Base-by-base conservation (phyloP, 2,797 vertebrate species). In the Tiaroga cobitis region DNA sequence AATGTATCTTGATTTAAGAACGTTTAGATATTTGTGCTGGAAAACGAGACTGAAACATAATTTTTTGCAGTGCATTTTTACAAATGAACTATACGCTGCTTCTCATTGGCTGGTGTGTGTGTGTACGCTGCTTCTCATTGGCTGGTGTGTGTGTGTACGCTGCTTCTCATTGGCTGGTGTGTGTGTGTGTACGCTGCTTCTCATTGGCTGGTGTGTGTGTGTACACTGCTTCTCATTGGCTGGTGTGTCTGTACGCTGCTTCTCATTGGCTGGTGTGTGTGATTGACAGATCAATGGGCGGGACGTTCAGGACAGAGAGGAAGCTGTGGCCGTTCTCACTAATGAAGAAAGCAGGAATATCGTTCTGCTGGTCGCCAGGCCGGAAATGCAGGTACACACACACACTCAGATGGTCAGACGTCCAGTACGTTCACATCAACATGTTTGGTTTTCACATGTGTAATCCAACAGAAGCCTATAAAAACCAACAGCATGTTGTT, bases 281-380 rank as follows among this genome's bases (percentile, higher is more conserved):
- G 92, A 18, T 90, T 89, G 85, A 80, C 91, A 99, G 98, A 98
- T 99, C 95, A 99, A 99, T 93, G 97, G 98, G 68, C 96, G 96
- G 90, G 97, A 99, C 87, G 93, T 99, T 87, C 97, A 97, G 93
- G 96, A 99, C 90, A 92, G 96, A 87, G 96, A 97, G 90, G 97
- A 96, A 84, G 98, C 97, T 0, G 97, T 99, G 94, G 97, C 97
- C 0, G 91, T 95, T 73, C 97, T 99, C 85, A 97, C 97, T 85
- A 97, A 91, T 0, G 97, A 99, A 10, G 96, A 97, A 91, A 96
- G 95, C 86, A 96, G 94, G 92, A 97, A 94, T 91, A 96, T 99
- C 59, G 87, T 98, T 65, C 93, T 99, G 89, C 95, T 99, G 74
- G 96, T 99, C 0, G 97, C 61, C 61, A 65, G 61, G 61, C 61